Percentiles rank a stretch among this genome's conserved stretches.
phyloP scores from a whole-genome alignment of 2,797 vertebrate species.

The Nannoperca obscura region DNA sequence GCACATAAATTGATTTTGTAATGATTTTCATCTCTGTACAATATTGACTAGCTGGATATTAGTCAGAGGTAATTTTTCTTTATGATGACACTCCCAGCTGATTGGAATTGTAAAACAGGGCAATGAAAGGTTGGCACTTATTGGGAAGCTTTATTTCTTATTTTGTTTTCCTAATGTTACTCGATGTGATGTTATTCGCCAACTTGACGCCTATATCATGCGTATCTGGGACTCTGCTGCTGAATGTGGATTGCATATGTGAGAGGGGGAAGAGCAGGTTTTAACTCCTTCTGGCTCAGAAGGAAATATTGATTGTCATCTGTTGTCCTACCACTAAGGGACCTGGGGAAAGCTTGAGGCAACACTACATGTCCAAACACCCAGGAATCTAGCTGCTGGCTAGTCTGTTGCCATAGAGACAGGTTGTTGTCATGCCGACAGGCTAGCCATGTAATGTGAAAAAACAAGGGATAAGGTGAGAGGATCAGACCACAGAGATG shows the following conservation, averaged over 20 bases:
- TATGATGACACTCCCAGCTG: slow-evolving; percentile 55
- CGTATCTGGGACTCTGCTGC: not conserved
- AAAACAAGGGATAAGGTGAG: slow-evolving; percentile 46
- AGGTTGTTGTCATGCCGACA: slow-evolving; percentile 80
- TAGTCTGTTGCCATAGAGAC: slow-evolving; percentile 79
- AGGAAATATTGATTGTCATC: slow-evolving; percentile 46
- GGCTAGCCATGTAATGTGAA: slow-evolving; percentile 56
- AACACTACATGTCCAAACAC: slow-evolving; percentile 58
- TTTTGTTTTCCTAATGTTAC: slow-evolving; percentile 43
- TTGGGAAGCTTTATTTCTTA: slow-evolving; percentile 42
- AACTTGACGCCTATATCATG: not conserved
- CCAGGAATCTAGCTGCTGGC: slow-evolving; percentile 57
- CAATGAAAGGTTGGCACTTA: slow-evolving; percentile 46
- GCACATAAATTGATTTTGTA: slow-evolving; percentile 72
- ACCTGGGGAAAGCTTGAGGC: slow-evolving; percentile 36
- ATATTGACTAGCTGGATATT: slow-evolving; percentile 55
- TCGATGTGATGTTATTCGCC: not conserved
- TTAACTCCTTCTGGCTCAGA: slow-evolving; percentile 29
- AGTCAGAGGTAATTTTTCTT: slow-evolving; percentile 54
- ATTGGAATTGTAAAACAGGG: slow-evolving; percentile 51
- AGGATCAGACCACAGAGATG: slow-evolving; percentile 42
- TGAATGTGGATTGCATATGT: slow-evolving; percentile 9
- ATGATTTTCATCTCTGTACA: slow-evolving; percentile 70
- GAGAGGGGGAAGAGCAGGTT: slow-evolving; percentile 2
- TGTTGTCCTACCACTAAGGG: slow-evolving; percentile 28